Evolutionary conservation across 2,888 invertebrate species (phyloP).

Genomic region (Proisotoma minuta): DNA sequence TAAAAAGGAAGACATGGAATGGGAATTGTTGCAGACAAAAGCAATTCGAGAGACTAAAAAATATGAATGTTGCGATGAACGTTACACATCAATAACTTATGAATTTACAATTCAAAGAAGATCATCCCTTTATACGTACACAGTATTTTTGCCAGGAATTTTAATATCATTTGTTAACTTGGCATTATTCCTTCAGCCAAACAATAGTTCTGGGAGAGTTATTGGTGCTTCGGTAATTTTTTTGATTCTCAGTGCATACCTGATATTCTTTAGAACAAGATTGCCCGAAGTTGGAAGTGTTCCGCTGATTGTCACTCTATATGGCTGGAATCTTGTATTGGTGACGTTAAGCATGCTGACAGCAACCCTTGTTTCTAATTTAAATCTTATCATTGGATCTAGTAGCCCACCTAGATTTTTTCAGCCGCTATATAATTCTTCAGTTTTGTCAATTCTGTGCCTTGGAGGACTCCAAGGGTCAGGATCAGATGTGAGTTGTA

Average conservation of each 20-base stretch:
- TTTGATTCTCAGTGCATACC: conserved; percentile 59
- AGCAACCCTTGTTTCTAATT: conserved; percentile 32
- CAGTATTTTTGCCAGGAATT: conserved; percentile 61
- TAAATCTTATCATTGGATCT: conserved; percentile 33
- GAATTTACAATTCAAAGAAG: conserved; percentile 56
- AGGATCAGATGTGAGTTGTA: conserved; percentile 20
- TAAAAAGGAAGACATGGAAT: conserved; percentile 51
- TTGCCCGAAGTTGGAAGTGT: conserved; percentile 43
- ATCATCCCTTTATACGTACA: conserved; percentile 60
- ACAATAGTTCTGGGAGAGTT: conserved; percentile 63
- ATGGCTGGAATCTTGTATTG: conserved; percentile 41
- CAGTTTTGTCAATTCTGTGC: conserved; percentile 38
- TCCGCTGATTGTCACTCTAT: conserved; percentile 42
- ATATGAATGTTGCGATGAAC: conserved; percentile 53
- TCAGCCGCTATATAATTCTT: conserved; percentile 31
- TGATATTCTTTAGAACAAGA: conserved; percentile 57
- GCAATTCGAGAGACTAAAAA: conserved; percentile 42
- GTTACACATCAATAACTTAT: conserved; percentile 57
- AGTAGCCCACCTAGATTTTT: conserved; percentile 36
- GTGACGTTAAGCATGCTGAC: conserved; percentile 37
- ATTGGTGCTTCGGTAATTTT: conserved; percentile 59
- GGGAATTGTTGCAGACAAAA: conserved; percentile 54
- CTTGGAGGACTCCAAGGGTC: conserved; percentile 31
- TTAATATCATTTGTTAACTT: conserved; percentile 61
- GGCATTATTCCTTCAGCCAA: conserved; percentile 62